Percentiles rank a stretch among this genome's conserved stretches.
Evolutionary conservation across 1,140 invertebrate species (phyloP).

Genomic region (Cephus cinctus): DNA sequence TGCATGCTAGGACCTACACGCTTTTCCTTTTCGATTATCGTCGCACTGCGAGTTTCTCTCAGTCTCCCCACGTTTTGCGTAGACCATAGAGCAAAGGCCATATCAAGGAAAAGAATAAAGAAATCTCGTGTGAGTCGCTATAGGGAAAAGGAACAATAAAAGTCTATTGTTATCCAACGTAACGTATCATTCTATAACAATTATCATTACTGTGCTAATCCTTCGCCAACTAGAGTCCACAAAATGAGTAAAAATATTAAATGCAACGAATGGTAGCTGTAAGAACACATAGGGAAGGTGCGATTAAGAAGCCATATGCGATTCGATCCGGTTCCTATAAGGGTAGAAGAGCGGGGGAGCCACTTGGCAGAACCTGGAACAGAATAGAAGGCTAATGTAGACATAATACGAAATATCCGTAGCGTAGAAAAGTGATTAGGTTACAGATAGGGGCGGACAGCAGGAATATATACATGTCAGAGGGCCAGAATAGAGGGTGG

Average conservation of each 20-base stretch:
- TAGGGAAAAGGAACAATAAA: too few species aligned
- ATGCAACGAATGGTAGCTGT: too few species aligned
- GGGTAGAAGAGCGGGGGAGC: conserved; percentile 20
- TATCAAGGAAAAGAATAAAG: too few species aligned
- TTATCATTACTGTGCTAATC: too few species aligned
- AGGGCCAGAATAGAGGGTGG: conserved; percentile 29
- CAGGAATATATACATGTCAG: conserved; percentile 14
- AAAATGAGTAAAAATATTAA: too few species aligned
- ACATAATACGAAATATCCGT: conserved; percentile 41
- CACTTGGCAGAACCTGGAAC: neutral
- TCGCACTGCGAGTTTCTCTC: conserved; percentile 24
- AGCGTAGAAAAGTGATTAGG: conserved; percentile 46
- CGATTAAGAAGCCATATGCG: conserved; percentile 37
- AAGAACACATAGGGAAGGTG: too few species aligned
- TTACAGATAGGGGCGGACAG: conserved; percentile 49
- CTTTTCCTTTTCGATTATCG: conserved; percentile 26
- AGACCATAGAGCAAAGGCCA: too few species aligned
- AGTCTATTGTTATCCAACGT: too few species aligned
- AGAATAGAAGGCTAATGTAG: conserved; percentile 31
- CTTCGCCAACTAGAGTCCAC: too few species aligned
- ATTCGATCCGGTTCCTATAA: conserved; percentile 32
- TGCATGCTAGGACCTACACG: conserved; percentile 23
- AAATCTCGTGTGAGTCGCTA: too few species aligned
- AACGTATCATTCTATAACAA: too few species aligned
- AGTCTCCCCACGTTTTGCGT: conserved; percentile 6